Evolutionary conservation across 1,140 invertebrate species (phyloP).

Genomic region (Drosophila lacertosa): DNA sequence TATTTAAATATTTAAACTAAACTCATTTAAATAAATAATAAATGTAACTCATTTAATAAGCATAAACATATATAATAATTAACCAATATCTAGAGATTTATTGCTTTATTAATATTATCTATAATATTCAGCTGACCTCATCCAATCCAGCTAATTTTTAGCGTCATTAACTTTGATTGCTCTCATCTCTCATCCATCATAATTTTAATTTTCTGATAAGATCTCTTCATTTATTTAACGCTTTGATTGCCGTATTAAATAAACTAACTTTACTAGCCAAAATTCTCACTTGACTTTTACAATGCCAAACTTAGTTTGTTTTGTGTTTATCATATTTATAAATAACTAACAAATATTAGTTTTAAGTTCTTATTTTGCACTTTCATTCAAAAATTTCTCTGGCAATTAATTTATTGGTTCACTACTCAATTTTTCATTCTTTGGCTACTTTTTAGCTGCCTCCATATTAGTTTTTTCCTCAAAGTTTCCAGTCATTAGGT

Average conservation of each 20-base stretch:
- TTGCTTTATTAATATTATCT: too few species aligned
- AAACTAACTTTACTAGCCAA: neutral
- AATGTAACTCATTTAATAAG: too few species aligned
- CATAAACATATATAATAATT: too few species aligned
- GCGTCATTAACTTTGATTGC: neutral
- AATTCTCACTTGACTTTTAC: neutral
- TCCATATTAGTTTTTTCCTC: neutral
- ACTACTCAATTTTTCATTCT: neutral
- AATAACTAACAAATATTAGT: neutral
- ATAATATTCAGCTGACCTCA: too few species aligned
- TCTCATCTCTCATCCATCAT: neutral
- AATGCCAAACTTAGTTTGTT: neutral
- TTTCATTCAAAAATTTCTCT: slow-evolving; percentile 1
- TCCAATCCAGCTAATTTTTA: too few species aligned
- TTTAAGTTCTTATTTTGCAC: neutral
- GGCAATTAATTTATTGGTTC: neutral
- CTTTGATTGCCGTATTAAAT: slow-evolving; percentile 1
- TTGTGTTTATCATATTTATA: too few species aligned
- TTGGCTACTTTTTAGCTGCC: neutral
- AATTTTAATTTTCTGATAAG: neutral
- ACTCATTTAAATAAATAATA: too few species aligned
- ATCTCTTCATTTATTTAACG: neutral
- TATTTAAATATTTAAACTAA: too few species aligned
- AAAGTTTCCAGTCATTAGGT: slow-evolving; percentile 33
- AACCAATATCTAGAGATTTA: too few species aligned